phyloP scores from a whole-genome alignment of 1,140 invertebrate genomes.

The Stegodyphus mimosarum region DNA sequence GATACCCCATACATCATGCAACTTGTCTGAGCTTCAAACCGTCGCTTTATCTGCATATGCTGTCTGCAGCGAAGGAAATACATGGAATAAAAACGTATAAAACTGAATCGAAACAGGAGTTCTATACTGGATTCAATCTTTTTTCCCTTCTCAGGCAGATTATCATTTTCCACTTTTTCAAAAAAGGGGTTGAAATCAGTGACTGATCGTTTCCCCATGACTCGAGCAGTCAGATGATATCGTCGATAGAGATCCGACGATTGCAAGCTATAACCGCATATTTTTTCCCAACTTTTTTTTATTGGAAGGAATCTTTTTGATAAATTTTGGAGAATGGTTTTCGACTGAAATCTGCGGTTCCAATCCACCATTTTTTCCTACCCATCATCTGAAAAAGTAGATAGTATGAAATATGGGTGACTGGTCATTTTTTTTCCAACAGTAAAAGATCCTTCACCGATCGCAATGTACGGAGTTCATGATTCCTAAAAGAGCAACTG shows the following conservation, averaged over 20 bases:
- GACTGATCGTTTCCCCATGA: slow-evolving; percentile 49
- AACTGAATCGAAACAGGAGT: slow-evolving; percentile 48
- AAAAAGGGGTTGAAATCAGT: slow-evolving; percentile 23
- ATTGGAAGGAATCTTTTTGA: slow-evolving; percentile 31
- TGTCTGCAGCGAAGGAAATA: slow-evolving; percentile 15
- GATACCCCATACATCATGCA: slow-evolving; percentile 42
- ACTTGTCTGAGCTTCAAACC: slow-evolving; percentile 45
- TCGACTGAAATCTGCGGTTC: slow-evolving; percentile 16
- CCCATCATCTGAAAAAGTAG: slow-evolving; percentile 24
- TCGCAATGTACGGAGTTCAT: too few relatives aligned
- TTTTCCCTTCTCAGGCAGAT: slow-evolving; percentile 23
- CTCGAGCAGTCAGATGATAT: slow-evolving; percentile 39
- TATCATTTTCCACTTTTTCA: slow-evolving; percentile 54
- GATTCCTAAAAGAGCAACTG: too few relatives aligned
- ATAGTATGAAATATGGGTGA: slow-evolving; percentile 32
- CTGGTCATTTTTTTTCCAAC: neutral
- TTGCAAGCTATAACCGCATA: slow-evolving; percentile 10
- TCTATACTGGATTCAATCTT: slow-evolving; percentile 5
- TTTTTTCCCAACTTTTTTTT: slow-evolving; percentile 9
- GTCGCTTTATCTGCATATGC: slow-evolving; percentile 49
- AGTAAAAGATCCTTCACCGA: neutral
- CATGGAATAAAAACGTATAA: slow-evolving; percentile 44
- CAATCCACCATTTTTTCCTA: neutral
- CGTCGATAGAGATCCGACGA: slow-evolving; percentile 20
- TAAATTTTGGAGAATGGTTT: slow-evolving; percentile 39